Evolutionary conservation across 2,113 vertebrate species (phyloP).

Genomic region (Copsychus sechellarum): DNA sequence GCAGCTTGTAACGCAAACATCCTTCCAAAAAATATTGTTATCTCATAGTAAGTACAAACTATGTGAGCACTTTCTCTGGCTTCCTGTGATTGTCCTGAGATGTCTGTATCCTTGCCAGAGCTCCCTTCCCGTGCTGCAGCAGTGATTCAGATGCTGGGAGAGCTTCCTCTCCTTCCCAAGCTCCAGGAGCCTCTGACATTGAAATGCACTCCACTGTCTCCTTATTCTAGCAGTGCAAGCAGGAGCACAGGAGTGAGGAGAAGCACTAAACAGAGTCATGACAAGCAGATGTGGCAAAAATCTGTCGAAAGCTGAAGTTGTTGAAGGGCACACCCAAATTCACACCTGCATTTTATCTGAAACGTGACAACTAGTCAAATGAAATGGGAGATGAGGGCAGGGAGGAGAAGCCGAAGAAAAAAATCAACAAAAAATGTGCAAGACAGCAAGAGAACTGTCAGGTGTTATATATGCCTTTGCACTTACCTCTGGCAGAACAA

Average conservation of each 20-base stretch:
- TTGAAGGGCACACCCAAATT: neutral
- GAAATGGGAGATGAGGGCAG: neutral
- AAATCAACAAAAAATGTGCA: neutral
- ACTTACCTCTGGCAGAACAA: neutral
- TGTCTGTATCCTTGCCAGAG: neutral
- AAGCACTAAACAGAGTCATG: neutral
- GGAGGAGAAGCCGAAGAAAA: neutral
- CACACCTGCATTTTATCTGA: neutral
- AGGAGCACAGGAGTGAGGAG: neutral
- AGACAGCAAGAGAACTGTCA: neutral
- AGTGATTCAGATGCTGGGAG: neutral
- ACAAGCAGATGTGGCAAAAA: neutral
- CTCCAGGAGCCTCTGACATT: neutral
- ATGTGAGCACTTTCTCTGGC: neutral
- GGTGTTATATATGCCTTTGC: neutral
- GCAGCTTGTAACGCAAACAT: neutral
- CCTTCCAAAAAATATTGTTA: neutral
- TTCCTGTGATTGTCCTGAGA: slow-evolving; percentile 11
- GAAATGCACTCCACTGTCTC: neutral
- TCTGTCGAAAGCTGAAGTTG: neutral
- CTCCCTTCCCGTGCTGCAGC: neutral
- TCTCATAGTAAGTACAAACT: neutral
- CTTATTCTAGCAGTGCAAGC: neutral
- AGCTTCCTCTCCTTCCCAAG: neutral
- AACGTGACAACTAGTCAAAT: neutral